Conservation (phyloP, 2,888 invertebrate genomes). For the Conchocele bisecta region DNA sequence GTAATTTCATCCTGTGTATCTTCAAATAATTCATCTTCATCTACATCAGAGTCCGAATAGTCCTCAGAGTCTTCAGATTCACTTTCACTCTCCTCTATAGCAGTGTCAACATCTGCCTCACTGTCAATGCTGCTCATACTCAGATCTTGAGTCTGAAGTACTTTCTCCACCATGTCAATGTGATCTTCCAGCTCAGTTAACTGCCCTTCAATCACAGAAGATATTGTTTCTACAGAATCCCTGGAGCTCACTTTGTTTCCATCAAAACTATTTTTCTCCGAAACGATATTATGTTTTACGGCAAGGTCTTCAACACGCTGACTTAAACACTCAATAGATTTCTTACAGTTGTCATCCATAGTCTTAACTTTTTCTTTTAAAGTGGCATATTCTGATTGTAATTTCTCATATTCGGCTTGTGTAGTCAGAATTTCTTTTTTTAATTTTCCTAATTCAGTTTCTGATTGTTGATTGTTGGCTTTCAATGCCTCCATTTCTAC, state of each 20-base stretch:
- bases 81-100: slow-evolving; percentile 49
- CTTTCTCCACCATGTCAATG: slow-evolving; percentile 67
- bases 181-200: slow-evolving; percentile 67
- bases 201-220: slow-evolving; percentile 70
- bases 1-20: slow-evolving; percentile 46
- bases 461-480: slow-evolving; percentile 67
- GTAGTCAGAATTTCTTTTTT: slow-evolving; percentile 66
- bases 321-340: slow-evolving; percentile 90
- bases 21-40: slow-evolving; percentile 49
- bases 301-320: slow-evolving; percentile 93
- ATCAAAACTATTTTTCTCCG: too few relatives aligned
- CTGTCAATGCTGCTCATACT: slow-evolving; percentile 40
- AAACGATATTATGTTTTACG: slow-evolving; percentile 38
- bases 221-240: slow-evolving; percentile 59
- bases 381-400: slow-evolving; percentile 64
- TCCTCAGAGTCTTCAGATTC: slow-evolving; percentile 63
- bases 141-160: slow-evolving; percentile 55
- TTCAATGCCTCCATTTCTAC: slow-evolving; percentile 61
- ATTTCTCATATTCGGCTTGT: slow-evolving; percentile 59
- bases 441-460: slow-evolving; percentile 67
- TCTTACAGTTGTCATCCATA: slow-evolving; percentile 85
- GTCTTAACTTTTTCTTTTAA: slow-evolving; percentile 84
- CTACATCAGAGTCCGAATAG: slow-evolving; percentile 55
- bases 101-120: slow-evolving; percentile 50
- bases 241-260: slow-evolving; percentile 23